These are phyloP conservation scores for Sphenopsis melanotis DNA, from an alignment of 2,797 vertebrate genomes.

Conservation along the genomic window DNA sequence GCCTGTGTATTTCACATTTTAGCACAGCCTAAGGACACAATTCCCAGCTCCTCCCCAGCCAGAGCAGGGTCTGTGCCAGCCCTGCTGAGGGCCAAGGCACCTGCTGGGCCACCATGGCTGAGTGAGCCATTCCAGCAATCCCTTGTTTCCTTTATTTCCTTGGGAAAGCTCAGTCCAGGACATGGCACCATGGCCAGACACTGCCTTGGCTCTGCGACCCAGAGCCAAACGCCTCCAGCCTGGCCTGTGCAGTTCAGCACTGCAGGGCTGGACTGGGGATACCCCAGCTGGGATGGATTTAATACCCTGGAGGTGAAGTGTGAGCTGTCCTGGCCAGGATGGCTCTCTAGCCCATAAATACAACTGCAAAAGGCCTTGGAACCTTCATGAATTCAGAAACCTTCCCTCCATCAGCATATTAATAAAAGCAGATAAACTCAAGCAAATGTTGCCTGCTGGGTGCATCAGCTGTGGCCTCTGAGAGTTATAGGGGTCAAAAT, in stretches of 20 bases:
- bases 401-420: background rate
- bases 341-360: background rate
- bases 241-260: background rate
- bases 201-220: background rate
- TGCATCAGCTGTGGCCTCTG: background rate
- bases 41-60: background rate
- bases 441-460: background rate
- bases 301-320: background rate
- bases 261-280: background rate
- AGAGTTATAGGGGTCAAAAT: background rate
- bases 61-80: accelerated
- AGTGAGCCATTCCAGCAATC: background rate
- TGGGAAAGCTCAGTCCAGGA: background rate
- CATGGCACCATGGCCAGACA: accelerated
- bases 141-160: background rate
- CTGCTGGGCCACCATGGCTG: accelerated
- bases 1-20: background rate
- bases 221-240: background rate
- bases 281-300: background rate
- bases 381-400: background rate
- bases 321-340: background rate
- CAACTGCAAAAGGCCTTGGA: background rate
- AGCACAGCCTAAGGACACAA: background rate
- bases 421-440: background rate
- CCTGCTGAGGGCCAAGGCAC: background rate